Base-by-base conservation (phyloP, 2,888 invertebrate genomes). In the Cataglyphis altisquamis region DNA sequence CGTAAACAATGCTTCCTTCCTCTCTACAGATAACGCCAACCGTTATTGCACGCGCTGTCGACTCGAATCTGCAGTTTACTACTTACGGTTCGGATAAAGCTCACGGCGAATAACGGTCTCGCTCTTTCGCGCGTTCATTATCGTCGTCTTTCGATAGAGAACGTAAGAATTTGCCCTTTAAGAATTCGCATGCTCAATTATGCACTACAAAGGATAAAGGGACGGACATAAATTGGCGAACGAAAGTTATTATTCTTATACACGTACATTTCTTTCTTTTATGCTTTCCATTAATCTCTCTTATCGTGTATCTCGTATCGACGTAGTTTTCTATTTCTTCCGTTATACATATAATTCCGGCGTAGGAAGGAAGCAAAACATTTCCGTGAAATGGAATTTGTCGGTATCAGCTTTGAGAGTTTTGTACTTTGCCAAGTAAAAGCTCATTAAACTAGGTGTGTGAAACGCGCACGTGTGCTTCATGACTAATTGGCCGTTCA, bases 1-100 rank as follows among this genome's bases (percentile, higher is more conserved):
- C 80, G 88, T 89, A 91, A 91, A 91, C 90, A 91, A 89, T 90
- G 85, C 84, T 48, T 39, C 73, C 83, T 62, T 72, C 82, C 83
- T 18, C 18, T 10, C 18, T 52, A 2, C 9, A 82, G 84, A 83
- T 89, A 86, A 86, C 75, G 85, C 80, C 85, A 83, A 75, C 87
- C 86, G 88, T 90, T 90, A 91, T 90, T 88, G 87, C 89, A 87
- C 81, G 86, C 87, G 86, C 87, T 80, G 83, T 77, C 73, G 72
- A 83, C 83, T 80, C 84, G 81, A 86, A 86, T 82, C 86, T 84
- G 88, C 88, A 88, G 85, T 85, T 89, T 78, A 87, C 82, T 86
- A 87, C 84, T 84, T 84, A 88, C 84, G 72, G 77, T 84, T 84
- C 57, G 75, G 80, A 81, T 78, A 55, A 75, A 77, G 74, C 78